These are phyloP conservation scores for Oncorhynchus nerka DNA, from an alignment of 2,113 vertebrate genomes.

Conservation along the genomic window DNA sequence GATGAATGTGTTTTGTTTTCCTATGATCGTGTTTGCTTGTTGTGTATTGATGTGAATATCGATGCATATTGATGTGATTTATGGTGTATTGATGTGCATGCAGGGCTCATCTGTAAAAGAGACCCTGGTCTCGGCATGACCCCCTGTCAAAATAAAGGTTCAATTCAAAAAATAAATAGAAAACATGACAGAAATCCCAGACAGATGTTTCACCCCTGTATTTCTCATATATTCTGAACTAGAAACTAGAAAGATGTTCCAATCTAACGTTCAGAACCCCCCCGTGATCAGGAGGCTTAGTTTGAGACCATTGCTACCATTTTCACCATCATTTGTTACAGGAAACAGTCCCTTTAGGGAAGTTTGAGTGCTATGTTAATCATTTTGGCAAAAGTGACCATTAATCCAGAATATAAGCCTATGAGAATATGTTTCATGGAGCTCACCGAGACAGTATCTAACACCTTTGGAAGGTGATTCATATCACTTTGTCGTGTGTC, in stretches of 20 bases:
- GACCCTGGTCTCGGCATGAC: too few species aligned
- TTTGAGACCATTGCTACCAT: neutral
- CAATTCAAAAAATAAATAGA: too few species aligned
- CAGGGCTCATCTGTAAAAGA: too few species aligned
- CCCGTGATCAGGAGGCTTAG: too few species aligned
- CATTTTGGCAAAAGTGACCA: neutral
- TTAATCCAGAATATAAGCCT: constrained; percentile 34
- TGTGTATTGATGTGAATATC: too few species aligned
- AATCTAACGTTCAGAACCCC: too few species aligned
- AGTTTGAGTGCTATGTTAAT: too few species aligned
- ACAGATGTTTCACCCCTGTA: neutral
- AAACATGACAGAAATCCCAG: neutral
- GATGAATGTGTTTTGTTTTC: too few species aligned
- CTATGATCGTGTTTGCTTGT: too few species aligned
- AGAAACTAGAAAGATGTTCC: neutral
- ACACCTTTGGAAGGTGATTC: constrained; percentile 49
- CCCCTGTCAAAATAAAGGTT: too few species aligned
- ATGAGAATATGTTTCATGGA: constrained; percentile 48
- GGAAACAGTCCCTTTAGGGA: neutral
- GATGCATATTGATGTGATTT: too few species aligned
- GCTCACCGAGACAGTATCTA: constrained; percentile 14
- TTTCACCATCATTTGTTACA: neutral
- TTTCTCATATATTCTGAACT: neutral
- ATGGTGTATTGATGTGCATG: too few species aligned
- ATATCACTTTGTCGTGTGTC: constrained; percentile 70